These are phyloP conservation scores for Austrofundulus limnaeus DNA, from an alignment of 2,113 vertebrate species.

Conservation along the genomic window DNA sequence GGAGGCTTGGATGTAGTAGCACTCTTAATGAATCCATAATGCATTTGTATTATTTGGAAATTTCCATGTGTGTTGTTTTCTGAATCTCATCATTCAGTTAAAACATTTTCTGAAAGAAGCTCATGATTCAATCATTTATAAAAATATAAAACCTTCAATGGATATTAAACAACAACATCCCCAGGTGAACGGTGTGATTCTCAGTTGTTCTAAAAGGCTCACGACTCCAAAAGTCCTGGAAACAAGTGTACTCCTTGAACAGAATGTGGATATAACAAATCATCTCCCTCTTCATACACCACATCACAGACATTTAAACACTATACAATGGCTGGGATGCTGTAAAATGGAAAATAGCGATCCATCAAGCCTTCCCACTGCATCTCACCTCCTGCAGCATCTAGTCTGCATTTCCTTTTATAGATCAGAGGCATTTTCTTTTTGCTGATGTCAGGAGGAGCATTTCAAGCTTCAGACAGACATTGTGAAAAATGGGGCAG, in stretches of 20 bases:
- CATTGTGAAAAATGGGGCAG: constrained; percentile 36
- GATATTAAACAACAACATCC: not conserved
- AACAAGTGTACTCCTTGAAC: not conserved
- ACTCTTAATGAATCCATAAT: too few relatives aligned
- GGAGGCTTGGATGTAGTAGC: too few relatives aligned
- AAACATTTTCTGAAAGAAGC: too few relatives aligned
- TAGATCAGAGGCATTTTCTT: constrained; percentile 49
- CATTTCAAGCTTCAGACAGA: constrained; percentile 35
- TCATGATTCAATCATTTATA: too few relatives aligned
- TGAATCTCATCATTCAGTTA: too few relatives aligned
- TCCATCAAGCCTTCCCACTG: constrained; percentile 17
- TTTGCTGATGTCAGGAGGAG: constrained; percentile 60
- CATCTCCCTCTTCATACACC: not conserved
- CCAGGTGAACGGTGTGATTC: not conserved
- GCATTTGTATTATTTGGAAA: too few relatives aligned
- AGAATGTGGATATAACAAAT: not conserved
- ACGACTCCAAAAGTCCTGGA: not conserved
- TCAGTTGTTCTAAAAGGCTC: not conserved
- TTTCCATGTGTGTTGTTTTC: too few relatives aligned
- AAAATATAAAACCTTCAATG: not conserved
- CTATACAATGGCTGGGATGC: constrained; percentile 13
- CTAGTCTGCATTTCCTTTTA: constrained; percentile 32
- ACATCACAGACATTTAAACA: not conserved
- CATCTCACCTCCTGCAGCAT: constrained; percentile 4
- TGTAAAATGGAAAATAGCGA: constrained; percentile 29